These are phyloP conservation scores for Spodoptera exigua DNA, from an alignment of 2,888 invertebrate species.

Conservation along the genomic window DNA sequence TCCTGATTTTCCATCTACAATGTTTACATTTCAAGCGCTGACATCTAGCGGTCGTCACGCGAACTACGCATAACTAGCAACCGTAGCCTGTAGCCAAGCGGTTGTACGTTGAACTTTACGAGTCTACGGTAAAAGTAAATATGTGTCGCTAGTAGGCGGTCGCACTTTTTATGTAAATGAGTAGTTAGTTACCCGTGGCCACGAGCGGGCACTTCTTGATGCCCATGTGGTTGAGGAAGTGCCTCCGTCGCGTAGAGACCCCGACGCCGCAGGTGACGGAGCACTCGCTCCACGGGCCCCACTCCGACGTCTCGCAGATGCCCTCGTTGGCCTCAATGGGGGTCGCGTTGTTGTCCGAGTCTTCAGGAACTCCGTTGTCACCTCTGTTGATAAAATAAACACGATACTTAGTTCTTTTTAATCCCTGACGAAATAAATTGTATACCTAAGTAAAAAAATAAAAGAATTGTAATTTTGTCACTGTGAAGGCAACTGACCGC, in stretches of 20 bases:
- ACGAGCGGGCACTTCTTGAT: conserved; percentile 95
- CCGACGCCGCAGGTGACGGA: conserved; percentile 95
- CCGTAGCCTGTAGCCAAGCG: too few relatives aligned
- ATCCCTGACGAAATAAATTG: too few relatives aligned
- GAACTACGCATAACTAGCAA: conserved; percentile 14
- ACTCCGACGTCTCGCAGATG: conserved; percentile 91
- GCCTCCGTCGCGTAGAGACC: conserved; percentile 92
- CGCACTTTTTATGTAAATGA: too few relatives aligned
- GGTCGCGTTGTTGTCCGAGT: conserved; percentile 54
- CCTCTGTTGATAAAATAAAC: conserved; percentile 55
- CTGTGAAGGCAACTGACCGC: too few relatives aligned
- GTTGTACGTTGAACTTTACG: too few relatives aligned
- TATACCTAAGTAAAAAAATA: too few relatives aligned
- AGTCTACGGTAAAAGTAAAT: too few relatives aligned
- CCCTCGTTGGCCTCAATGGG: conserved; percentile 72
- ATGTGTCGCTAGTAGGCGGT: too few relatives aligned
- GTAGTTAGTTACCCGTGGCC: conserved; percentile 80
- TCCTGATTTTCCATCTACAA: too few relatives aligned
- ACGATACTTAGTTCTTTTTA: background rate
- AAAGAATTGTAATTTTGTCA: too few relatives aligned
- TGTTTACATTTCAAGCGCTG: conserved; percentile 1
- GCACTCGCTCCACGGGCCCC: conserved; percentile 96
- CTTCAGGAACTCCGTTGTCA: conserved; percentile 59
- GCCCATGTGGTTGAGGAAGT: conserved; percentile 93
- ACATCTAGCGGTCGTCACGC: conserved; percentile 15